Base-by-base conservation (phyloP, 2,888 invertebrate genomes). In the Phymatocera aterrima region DNA sequence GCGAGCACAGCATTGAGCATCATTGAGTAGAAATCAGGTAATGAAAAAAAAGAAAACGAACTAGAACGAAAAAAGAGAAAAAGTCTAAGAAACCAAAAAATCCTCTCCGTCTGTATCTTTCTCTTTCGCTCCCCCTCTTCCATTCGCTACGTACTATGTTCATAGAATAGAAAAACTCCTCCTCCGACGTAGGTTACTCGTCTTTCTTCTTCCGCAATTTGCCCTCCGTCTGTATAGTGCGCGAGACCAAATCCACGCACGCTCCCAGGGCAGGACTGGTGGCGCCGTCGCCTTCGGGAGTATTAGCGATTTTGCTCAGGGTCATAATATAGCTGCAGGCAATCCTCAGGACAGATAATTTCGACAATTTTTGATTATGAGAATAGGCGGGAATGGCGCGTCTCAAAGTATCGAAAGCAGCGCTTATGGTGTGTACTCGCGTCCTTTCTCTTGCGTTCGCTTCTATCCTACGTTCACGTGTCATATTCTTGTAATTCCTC, bases 401-500 rank as follows among this genome's bases (percentile, higher is more conserved):
- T 61, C 98, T 93, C 10, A 98, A 91, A 0, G 96, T 97, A 83
- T 98, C 98, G 89, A 98, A 98, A 0, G 98, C 98, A 0, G 98
- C 98, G 87, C 97, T 97, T 83, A 98, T 98, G 0, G 98, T 98
- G 90, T 98, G 98, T 0, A 98, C 98, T 75, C 98, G 92, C 5
- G 98, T 97, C 79, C 98, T 91, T 89, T 98, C 98, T 4, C 98
- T 92, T 0, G 98, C 98, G 88, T 98, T 98, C 0, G 98, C 98
- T 89, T 98, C 98, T 87, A 98, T 97, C 82, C 98, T 92, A 83
- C 98, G 92, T 89, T 98, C 98, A 24, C 97, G 93, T 0, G 97
- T 98, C 97, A 98, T 98, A 89, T 97, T 98, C 88, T 98, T 98
- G 91, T 98, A 98, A 89, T 98, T 98, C 82, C 97, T 92, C 87